phyloP scores from a whole-genome alignment of 2,797 vertebrate species.

The Xerus rutilus region DNA sequence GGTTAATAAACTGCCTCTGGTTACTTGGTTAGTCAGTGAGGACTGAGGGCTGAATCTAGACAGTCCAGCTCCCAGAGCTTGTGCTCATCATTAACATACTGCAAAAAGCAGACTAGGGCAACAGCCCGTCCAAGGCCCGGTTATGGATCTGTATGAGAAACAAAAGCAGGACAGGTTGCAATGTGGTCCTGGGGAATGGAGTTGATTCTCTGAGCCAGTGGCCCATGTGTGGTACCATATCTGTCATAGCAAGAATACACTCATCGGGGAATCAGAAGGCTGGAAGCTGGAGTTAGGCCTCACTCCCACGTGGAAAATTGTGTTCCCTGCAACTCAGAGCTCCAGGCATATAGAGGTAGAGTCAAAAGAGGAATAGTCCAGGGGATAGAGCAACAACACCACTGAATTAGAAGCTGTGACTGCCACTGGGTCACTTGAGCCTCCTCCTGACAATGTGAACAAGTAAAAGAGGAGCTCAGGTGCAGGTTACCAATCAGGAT shows the following conservation, averaged over 20 bases:
- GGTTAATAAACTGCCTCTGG: slow-evolving; percentile 3
- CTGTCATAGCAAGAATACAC: neutral
- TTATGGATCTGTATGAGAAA: neutral
- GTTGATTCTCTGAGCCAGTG: neutral
- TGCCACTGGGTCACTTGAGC: neutral
- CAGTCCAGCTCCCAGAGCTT: too few relatives aligned
- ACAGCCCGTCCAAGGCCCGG: neutral
- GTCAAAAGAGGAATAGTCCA: neutral
- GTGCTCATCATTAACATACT: neutral
- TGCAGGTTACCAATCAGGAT: neutral
- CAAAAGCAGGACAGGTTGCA: neutral
- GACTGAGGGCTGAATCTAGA: neutral
- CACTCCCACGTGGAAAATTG: neutral
- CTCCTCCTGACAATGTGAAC: neutral
- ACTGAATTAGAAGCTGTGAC: neutral
- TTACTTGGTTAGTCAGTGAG: neutral
- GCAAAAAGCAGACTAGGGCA: neutral
- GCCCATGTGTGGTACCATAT: neutral
- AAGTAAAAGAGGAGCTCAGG: neutral
- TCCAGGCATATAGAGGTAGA: neutral
- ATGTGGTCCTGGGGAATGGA: neutral
- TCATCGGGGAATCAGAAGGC: neutral
- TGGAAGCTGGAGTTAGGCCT: neutral
- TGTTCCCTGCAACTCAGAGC: neutral
- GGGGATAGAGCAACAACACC: neutral